phyloP scores from a whole-genome alignment of 2,797 vertebrate genomes.

The Sebastes kiyomatsui region DNA sequence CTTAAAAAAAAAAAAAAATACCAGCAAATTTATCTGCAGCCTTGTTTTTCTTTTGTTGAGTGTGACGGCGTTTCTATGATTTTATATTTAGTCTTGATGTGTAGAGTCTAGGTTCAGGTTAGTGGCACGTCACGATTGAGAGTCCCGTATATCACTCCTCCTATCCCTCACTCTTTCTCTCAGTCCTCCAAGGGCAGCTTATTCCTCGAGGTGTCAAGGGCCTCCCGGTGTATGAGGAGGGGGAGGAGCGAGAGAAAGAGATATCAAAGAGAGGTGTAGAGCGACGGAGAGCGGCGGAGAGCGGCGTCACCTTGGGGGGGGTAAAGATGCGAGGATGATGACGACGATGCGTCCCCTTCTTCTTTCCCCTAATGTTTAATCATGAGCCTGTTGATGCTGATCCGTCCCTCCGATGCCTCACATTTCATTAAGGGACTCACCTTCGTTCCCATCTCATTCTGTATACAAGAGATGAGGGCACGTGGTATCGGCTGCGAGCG shows the following conservation, averaged over 20 bases:
- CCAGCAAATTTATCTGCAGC: constrained; percentile 5
- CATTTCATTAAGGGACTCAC: constrained; percentile 65
- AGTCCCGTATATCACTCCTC: constrained; percentile 17
- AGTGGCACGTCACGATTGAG: constrained; percentile 10
- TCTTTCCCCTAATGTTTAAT: constrained; percentile 73
- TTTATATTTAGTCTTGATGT: constrained; percentile 30
- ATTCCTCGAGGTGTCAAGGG: constrained; percentile 73
- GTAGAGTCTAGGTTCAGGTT: background rate
- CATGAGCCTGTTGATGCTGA: constrained; percentile 73
- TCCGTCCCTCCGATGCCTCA: constrained; percentile 39
- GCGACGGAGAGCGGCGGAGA: constrained; percentile 26
- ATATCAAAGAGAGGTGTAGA: constrained; percentile 62
- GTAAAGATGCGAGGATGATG: constrained; percentile 44
- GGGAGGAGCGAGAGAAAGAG: constrained; percentile 26
- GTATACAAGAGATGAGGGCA: constrained; percentile 1
- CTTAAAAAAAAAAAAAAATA: background rate
- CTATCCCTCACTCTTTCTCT: constrained; percentile 30
- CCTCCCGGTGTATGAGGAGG: constrained; percentile 46
- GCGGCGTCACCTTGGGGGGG: constrained; percentile 59
- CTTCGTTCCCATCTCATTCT: constrained; percentile 23
- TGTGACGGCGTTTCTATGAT: background rate
- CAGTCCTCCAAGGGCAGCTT: constrained; percentile 67
- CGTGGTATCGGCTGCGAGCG: constrained; percentile 8
- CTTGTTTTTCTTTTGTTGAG: constrained; percentile 23
- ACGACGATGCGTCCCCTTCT: constrained; percentile 61